Evolutionary conservation across 2,113 vertebrate genomes (phyloP).

Genomic region (Haemorhous mexicanus): DNA sequence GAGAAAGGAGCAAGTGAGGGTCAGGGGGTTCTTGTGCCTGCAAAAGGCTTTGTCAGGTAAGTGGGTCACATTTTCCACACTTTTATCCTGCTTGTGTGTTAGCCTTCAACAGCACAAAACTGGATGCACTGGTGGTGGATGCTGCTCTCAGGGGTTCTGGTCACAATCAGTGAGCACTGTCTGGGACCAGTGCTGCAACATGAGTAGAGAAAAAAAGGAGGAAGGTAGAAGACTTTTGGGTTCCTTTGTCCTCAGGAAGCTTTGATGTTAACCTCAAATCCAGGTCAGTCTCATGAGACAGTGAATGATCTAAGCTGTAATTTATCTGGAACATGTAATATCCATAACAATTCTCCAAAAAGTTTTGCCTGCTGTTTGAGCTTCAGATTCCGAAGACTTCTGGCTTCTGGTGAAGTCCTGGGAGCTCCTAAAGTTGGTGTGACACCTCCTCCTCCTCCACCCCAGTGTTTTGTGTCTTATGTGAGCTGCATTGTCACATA

Average conservation of each 20-base stretch:
- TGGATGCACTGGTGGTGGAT: neutral
- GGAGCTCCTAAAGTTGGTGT: neutral
- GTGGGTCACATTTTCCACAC: neutral
- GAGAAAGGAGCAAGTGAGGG: neutral
- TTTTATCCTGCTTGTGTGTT: neutral
- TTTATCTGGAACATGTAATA: neutral
- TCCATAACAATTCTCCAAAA: neutral
- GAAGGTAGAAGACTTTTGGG: neutral
- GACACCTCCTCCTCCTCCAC: neutral
- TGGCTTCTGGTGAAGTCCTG: neutral
- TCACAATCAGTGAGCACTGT: neutral
- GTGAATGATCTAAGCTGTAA: rapidly evolving
- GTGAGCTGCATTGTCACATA: neutral
- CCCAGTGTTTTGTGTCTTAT: neutral
- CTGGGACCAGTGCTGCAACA: neutral
- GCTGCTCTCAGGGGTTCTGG: neutral
- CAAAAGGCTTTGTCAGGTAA: neutral
- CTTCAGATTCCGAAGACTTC: neutral
- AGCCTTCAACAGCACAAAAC: rapidly evolving
- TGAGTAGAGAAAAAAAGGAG: neutral
- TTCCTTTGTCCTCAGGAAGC: neutral
- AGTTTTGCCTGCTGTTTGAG: neutral
- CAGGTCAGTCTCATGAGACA: neutral
- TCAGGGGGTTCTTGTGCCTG: neutral
- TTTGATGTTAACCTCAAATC: neutral